A percentile compares a stretch with the other conserved stretches of the same genome.
Conservation (phyloP, 2,888 invertebrate species). For the Argyresthia albistria region DNA sequence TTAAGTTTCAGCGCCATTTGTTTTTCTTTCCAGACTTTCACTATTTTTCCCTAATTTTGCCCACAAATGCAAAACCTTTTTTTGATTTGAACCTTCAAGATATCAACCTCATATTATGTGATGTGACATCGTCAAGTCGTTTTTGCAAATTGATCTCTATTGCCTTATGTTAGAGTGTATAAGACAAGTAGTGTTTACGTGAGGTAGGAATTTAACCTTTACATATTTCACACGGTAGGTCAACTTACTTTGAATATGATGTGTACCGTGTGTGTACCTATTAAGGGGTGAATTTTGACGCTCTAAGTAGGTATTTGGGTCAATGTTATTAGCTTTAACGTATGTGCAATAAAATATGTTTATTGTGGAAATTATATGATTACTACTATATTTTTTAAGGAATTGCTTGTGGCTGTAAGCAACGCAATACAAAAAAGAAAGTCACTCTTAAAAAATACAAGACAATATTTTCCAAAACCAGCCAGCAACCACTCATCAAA, state of each 20-base stretch:
- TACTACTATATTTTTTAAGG: too few relatives aligned
- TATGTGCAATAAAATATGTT: too few relatives aligned
- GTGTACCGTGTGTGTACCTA: neutral
- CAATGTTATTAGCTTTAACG: too few relatives aligned
- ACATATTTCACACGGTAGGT: constrained; percentile 18
- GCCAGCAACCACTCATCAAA: constrained; percentile 12
- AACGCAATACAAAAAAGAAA: too few relatives aligned
- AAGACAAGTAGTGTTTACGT: neutral
- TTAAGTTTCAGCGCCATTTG: neutral
- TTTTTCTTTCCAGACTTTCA: neutral
- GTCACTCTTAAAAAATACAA: too few relatives aligned
- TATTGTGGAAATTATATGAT: too few relatives aligned
- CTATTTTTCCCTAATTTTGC: neutral
- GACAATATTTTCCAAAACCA: neutral
- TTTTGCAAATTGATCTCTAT: neutral
- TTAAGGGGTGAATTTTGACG: neutral
- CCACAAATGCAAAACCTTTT: neutral
- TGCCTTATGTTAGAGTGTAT: neutral
- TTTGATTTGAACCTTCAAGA: neutral
- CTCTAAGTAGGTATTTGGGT: too few relatives aligned
- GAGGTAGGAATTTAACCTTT: constrained; percentile 46
- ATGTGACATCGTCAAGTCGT: neutral
- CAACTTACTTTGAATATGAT: neutral
- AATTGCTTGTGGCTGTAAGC: too few relatives aligned
- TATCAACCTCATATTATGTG: neutral